These are phyloP conservation scores for Percopsis omiscomaycus DNA, from an alignment of 2,797 vertebrate genomes.

Conservation along the genomic window DNA sequence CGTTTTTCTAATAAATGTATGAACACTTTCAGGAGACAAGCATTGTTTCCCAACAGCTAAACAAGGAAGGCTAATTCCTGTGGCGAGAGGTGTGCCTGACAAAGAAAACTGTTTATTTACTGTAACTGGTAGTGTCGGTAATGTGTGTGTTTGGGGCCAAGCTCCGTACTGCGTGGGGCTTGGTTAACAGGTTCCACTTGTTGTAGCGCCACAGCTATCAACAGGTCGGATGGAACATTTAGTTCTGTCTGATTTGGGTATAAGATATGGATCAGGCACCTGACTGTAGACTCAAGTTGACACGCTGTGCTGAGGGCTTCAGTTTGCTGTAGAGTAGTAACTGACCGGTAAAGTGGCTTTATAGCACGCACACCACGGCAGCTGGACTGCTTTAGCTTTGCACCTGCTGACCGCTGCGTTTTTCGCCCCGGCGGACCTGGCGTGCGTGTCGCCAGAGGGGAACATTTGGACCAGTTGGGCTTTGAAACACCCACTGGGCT, in stretches of 20 bases:
- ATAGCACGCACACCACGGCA: conserved; percentile 28
- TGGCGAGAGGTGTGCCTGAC: conserved; percentile 57
- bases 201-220: conserved; percentile 41
- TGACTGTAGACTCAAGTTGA: conserved; percentile 30
- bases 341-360: conserved; percentile 20
- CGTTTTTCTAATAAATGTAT: conserved; percentile 45
- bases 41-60: conserved; percentile 57
- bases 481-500: conserved; percentile 31
- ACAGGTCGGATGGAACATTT: conserved; percentile 14
- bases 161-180: conserved; percentile 14
- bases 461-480: conserved; percentile 43
- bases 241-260: conserved; percentile 36
- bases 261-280: conserved; percentile 44
- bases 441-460: conserved; percentile 28
- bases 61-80: conserved; percentile 44
- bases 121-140: conserved; percentile 37
- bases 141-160: conserved; percentile 53
- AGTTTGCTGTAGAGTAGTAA: conserved; percentile 30
- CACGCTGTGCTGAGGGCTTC: conserved; percentile 20
- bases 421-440: conserved; percentile 48
- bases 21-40: conserved; percentile 53
- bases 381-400: conserved; percentile 49
- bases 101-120: conserved; percentile 40
- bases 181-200: conserved; percentile 76
- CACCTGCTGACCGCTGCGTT: conserved; percentile 64